Conservation (phyloP, 2,113 vertebrate genomes). For the Cariama cristata region DNA sequence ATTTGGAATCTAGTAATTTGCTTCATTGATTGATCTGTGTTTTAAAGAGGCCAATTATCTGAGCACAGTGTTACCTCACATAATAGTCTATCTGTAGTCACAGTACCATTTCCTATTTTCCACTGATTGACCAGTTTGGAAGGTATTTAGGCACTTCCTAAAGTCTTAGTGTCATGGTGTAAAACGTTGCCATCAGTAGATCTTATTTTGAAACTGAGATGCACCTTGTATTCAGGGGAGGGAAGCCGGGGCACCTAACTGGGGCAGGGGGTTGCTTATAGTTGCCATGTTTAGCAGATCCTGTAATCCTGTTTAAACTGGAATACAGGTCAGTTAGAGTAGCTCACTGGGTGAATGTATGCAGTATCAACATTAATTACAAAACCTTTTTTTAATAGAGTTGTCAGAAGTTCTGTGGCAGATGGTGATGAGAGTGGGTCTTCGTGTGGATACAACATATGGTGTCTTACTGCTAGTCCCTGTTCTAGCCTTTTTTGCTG, state of each 20-base stretch:
- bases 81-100: neutral
- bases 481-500: slow-evolving; percentile 84
- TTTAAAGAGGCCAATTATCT: neutral
- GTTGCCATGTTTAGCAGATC: neutral
- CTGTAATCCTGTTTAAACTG: neutral
- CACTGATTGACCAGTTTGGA: neutral
- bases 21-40: neutral
- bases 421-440: slow-evolving; percentile 91
- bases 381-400: slow-evolving; percentile 72
- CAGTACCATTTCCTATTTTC: neutral
- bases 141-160: neutral
- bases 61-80: neutral
- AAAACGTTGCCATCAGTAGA: neutral
- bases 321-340: neutral
- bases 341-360: neutral
- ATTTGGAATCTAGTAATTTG: neutral
- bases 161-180: neutral
- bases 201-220: neutral
- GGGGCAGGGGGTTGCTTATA: neutral
- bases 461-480: slow-evolving; percentile 89
- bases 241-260: neutral
- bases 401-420: slow-evolving; percentile 94
- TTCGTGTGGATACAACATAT: slow-evolving; percentile 80
- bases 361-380: neutral
- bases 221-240: neutral